Evolutionary conservation across 1,140 invertebrate species (phyloP), one percentile per base, ranked within the genome.

Genomic region (Pogonus chalceus): DNA sequence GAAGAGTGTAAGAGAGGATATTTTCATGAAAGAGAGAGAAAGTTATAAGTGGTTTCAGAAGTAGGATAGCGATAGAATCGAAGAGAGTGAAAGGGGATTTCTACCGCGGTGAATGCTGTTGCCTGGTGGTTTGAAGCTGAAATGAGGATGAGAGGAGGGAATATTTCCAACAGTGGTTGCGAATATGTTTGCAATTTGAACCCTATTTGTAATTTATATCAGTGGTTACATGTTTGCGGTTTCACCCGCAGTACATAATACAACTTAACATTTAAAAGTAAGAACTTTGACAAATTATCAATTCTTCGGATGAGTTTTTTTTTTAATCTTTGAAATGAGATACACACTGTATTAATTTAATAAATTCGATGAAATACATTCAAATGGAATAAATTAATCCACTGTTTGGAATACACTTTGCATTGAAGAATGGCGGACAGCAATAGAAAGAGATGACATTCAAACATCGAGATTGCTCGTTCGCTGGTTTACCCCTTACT

Each of bases 401-500:
- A 43, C 37, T 18, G 37, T 43, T 43, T 43, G 37, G 18, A 18
- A 43, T 12, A 7, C 37, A 43, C 18, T 31, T 14, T 31, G 37
- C 7, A 43, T 10, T 43, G 37, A 43, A 16, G 37, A 18, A 12
- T 43, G 37, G 18, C 37, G 9, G 37, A 43, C 37, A 43, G 37
- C 7, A 43, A 16, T 12, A 43, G 18, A 43, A 18, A 18, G 37
- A 43, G 37, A 43, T 7, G 37, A 43, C 37, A 43, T 7, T 43
- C 37, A 43, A 43, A 43, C 37, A 43, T 43, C 37, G 37, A 43
- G 37, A 43, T 43, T 43, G 37, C 37, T 43, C 37, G 37, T 43
- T 43, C 37, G 37, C 37, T 18, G 4, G 37, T 43, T 43, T 14
- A 7, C 26, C 14, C 26, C 26, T 7, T 31, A 14, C 26, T 31